A percentile compares a stretch with the other conserved stretches of the same genome.
phyloP scores from a whole-genome alignment of 2,113 vertebrate species.

The Machaerirhynchus nigripectus region DNA sequence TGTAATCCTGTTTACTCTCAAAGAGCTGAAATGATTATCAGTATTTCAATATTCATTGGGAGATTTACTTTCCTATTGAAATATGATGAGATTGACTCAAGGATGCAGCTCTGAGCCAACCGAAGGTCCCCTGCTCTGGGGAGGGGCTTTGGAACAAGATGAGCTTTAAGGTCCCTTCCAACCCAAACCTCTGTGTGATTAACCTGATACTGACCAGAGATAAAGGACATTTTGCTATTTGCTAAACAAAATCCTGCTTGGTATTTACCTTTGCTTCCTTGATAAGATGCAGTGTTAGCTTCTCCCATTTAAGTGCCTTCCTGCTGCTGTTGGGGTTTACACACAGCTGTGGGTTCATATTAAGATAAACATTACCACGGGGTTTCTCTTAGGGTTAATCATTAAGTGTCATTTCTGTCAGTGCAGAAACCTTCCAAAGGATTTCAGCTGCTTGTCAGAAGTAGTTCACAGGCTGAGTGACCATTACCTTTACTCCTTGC shows the following conservation, averaged over 20 bases:
- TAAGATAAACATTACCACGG: accelerated
- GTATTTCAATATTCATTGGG: not conserved
- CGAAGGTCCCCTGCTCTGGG: not conserved
- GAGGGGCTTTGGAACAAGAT: not conserved
- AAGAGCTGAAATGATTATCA: not conserved
- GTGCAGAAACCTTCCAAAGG: not conserved
- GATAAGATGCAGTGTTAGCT: not conserved
- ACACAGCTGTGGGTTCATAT: not conserved
- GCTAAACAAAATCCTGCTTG: not conserved
- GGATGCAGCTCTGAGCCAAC: not conserved
- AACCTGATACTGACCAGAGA: not conserved
- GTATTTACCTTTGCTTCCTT: not conserved
- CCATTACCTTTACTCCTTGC: not conserved
- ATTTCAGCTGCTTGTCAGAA: not conserved
- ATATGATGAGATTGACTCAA: not conserved
- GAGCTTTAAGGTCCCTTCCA: not conserved
- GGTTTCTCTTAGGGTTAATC: not conserved
- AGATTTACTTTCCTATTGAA: not conserved
- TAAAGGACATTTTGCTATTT: not conserved
- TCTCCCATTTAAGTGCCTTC: not conserved
- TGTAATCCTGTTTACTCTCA: not conserved
- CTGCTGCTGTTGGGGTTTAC: not conserved
- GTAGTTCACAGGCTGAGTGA: not conserved
- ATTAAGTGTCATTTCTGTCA: not conserved
- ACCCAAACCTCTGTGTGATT: not conserved